Evolutionary conservation across 2,888 invertebrate species (phyloP).

Genomic region (Pammene fasciana): DNA sequence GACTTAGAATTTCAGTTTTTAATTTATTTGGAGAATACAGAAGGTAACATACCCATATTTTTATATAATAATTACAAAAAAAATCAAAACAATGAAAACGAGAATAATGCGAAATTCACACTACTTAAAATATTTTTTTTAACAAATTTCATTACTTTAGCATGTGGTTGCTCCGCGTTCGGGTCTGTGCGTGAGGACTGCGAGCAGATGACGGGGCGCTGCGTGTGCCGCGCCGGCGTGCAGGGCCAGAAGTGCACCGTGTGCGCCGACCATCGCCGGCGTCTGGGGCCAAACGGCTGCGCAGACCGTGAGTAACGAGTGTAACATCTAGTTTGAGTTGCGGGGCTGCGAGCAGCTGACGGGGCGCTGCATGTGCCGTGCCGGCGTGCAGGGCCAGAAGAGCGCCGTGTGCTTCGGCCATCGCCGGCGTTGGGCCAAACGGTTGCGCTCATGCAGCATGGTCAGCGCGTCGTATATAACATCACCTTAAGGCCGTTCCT

Average conservation of each 20-base stretch:
- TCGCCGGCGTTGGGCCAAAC: constrained; percentile 89
- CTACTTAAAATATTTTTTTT: no score
- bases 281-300: constrained; percentile 88
- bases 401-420: constrained; percentile 92
- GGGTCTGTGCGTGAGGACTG: constrained; percentile 96
- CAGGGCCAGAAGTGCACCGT: constrained; percentile 94
- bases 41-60: no score
- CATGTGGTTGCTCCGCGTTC: constrained; percentile 94
- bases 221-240: constrained; percentile 92
- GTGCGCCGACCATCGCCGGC: constrained; percentile 89
- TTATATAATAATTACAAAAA: no score
- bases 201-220: constrained; percentile 95
- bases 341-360: constrained; percentile 96
- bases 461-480: no score
- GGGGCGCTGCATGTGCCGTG: constrained; percentile 93
- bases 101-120: no score
- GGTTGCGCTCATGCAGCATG: no score
- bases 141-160: constrained; percentile 70
- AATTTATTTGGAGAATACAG: no score
- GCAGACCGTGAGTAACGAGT: constrained; percentile 73
- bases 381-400: constrained; percentile 92
- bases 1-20: not conserved
- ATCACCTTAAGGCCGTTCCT: no score
- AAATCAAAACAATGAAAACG: no score
- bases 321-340: not conserved